phyloP scores from a whole-genome alignment of 2,113 vertebrate species.

The Cheirogaleus medius region DNA sequence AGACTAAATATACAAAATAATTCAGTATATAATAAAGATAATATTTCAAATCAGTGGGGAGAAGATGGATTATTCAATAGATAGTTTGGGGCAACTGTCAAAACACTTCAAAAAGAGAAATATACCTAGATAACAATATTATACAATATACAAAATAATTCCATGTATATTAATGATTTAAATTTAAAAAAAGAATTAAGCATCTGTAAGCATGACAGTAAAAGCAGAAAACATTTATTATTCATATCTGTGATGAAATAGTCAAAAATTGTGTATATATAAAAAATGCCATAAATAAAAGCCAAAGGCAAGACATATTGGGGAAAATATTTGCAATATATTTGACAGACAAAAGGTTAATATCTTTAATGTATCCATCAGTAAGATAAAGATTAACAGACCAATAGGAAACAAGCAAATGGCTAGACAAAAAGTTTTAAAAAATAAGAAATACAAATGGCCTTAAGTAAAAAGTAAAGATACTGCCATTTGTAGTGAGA shows the following conservation, averaged over 20 bases:
- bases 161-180: not conserved
- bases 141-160: not conserved
- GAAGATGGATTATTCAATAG: not conserved
- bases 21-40: not conserved
- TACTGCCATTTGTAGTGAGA: not conserved
- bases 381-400: not conserved
- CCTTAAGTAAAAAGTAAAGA: not conserved
- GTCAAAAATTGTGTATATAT: not conserved
- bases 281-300: not conserved
- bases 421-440: not conserved
- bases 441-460: slow-evolving; percentile 6
- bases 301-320: not conserved
- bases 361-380: not conserved
- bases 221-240: not conserved
- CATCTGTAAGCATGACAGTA: not conserved
- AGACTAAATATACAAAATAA: not conserved
- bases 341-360: slow-evolving; percentile 1
- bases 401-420: not conserved
- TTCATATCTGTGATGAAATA: not conserved
- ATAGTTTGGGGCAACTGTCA: not conserved
- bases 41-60: not conserved
- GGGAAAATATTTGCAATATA: not conserved
- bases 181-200: not conserved
- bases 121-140: not conserved
- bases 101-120: not conserved